Evolutionary conservation across 2,797 vertebrate species (phyloP), one percentile per base, ranked within the genome.

Genomic region (Buphagus erythrorhynchus): DNA sequence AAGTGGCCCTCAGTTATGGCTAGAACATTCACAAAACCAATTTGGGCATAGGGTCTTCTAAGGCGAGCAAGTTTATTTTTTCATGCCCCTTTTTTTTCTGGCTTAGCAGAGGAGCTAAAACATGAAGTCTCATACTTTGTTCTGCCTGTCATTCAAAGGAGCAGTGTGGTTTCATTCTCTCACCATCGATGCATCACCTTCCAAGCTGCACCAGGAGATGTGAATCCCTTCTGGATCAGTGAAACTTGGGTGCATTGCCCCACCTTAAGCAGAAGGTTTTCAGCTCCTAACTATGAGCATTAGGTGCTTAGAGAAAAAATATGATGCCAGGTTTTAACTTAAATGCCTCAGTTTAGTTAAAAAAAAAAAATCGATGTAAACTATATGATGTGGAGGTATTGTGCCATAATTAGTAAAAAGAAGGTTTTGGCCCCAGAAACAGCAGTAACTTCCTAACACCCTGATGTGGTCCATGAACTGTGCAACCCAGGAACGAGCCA

Each of bases 401-500:
- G 26, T 28, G 36, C 16, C 10, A 36, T 9, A 71, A 91, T 33
- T 31, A 75, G 6, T 9, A 59, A 74, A 69, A 66, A 51, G 11
- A 7, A 54, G 12, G 58, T 20, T 83, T 76, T 49, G 59, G 29
- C 21, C 49, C 43, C 31, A 66, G 65, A 74, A 35, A 26, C 28
- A 51, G 3, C 29, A 65, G 28, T 3, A 55, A 63, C 43, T 48
- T 76, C 54, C 28, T 33, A 63, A 38, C 16, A 83, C 29, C 49
- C 33, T 29, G 14, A 40, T 0, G 2, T 20, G 58, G 45, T 9
- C 38, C 31, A 12, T 13, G 31, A 83, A 45, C 85, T 9, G 7
- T 10, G 58, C 43, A 67, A 68, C 12, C 57, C 65, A 42, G 61
- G 43, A 85, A 65, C 0, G 0, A 46, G 11, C 11, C 20, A 2